These are phyloP conservation scores for Garra rufa DNA, from an alignment of 2,113 vertebrate genomes.

Conservation along the genomic window DNA sequence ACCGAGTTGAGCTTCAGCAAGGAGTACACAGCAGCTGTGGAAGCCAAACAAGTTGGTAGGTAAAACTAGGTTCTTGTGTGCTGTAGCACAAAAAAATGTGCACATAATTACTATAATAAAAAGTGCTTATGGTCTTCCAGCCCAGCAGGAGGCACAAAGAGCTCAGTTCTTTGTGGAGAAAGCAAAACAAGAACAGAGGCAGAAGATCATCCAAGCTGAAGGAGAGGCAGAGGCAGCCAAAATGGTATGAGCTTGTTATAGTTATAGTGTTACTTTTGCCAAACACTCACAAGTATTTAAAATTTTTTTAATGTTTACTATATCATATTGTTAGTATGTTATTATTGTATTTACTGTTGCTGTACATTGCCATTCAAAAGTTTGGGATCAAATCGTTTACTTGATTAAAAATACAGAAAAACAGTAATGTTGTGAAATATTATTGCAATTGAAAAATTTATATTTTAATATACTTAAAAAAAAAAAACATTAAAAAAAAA, in stretches of 20 bases:
- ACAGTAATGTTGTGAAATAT: no score
- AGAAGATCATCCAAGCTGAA: slow-evolving; percentile 94
- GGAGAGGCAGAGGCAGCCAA: slow-evolving; percentile 90
- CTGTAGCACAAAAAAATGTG: background rate
- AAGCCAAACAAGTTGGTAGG: slow-evolving; percentile 94
- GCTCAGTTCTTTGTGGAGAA: slow-evolving; percentile 92
- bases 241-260: slow-evolving; percentile 85
- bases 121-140: slow-evolving; percentile 65
- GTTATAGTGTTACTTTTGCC: no score
- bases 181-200: slow-evolving; percentile 89
- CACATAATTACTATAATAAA: background rate
- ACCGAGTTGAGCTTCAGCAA: slow-evolving; percentile 92
- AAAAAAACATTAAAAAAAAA: no score
- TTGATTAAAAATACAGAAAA: no score
- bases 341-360: no score
- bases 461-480: no score
- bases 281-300: background rate
- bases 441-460: no score
- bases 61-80: background rate
- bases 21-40: slow-evolving; percentile 91
- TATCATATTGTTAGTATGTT: no score
- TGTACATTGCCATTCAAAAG: no score
- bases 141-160: slow-evolving; percentile 90
- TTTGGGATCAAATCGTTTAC: no score
- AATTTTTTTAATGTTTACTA: no score